phyloP scores from a whole-genome alignment of 2,113 vertebrate genomes.

The Cranoglanis bouderius region DNA sequence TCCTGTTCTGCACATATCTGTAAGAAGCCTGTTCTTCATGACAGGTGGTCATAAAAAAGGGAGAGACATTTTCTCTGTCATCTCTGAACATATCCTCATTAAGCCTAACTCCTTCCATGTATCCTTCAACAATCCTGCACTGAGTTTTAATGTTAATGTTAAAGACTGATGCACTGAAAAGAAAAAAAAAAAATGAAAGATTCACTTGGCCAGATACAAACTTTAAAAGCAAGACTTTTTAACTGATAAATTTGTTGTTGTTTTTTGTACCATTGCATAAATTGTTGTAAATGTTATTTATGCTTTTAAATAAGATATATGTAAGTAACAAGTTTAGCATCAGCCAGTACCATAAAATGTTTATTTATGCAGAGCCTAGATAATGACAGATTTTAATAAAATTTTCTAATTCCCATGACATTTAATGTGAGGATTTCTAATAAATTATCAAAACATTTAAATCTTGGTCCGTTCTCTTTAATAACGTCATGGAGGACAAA shows the following conservation, averaged over 20 bases:
- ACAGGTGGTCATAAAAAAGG: slow-evolving; percentile 53
- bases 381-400: neutral
- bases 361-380: neutral
- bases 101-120: slow-evolving; percentile 1
- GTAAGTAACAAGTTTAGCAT: neutral
- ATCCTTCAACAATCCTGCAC: neutral
- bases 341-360: neutral
- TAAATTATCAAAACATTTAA: neutral
- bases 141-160: neutral
- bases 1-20: slow-evolving; percentile 27
- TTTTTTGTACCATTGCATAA: neutral
- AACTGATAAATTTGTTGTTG: neutral
- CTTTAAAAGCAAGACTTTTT: neutral
- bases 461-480: neutral
- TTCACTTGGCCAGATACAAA: neutral
- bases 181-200: neutral
- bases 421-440: neutral
- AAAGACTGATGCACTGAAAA: neutral
- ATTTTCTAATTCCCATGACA: neutral
- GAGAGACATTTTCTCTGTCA: neutral
- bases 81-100: slow-evolving; percentile 27
- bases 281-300: neutral
- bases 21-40: neutral
- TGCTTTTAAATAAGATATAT: neutral
- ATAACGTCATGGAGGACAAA: neutral